These are phyloP conservation scores for Chironex yamaguchii DNA, from an alignment of 30 jellyfish, hydroid and myxozoan genomes.

Conservation along the genomic window DNA sequence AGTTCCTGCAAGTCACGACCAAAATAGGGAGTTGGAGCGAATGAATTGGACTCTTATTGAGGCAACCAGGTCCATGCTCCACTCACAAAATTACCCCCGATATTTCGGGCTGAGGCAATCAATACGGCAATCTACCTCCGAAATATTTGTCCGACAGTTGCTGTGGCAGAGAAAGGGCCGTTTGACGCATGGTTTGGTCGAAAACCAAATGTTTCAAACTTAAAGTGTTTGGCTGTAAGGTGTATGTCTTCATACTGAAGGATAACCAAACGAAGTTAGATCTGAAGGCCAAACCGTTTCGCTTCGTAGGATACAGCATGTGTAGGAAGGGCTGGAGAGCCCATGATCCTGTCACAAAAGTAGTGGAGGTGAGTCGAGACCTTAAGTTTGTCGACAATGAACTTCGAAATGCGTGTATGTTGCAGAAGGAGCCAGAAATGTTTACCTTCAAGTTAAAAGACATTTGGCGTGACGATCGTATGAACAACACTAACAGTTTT, in stretches of 20 bases:
- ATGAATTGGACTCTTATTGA: slow-evolving; percentile 53
- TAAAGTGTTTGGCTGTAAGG: slow-evolving; percentile 51
- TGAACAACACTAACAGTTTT: too few species aligned
- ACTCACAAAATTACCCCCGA: slow-evolving; percentile 29
- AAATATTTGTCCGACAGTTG: slow-evolving; percentile 41
- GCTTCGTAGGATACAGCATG: slow-evolving; percentile 60
- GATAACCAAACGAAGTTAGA: slow-evolving; percentile 54
- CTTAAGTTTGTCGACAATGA: slow-evolving; percentile 45
- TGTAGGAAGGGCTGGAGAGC: slow-evolving; percentile 66
- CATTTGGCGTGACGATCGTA: too few species aligned
- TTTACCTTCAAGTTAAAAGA: too few species aligned
- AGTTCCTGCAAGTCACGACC: slow-evolving; percentile 55
- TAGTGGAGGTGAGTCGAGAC: slow-evolving; percentile 64
- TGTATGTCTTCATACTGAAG: slow-evolving; percentile 10
- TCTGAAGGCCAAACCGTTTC: slow-evolving; percentile 28
- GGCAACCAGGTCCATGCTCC: slow-evolving; percentile 37
- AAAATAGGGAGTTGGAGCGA: slow-evolving; percentile 51
- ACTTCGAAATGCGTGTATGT: too few species aligned
- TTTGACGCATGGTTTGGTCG: slow-evolving; percentile 25
- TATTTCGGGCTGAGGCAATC: slow-evolving; percentile 65
- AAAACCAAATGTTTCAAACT: slow-evolving; percentile 45
- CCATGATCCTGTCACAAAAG: not conserved
- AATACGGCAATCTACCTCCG: slow-evolving; percentile 45
- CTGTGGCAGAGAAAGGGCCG: slow-evolving; percentile 7
- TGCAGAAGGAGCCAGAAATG: too few species aligned